These are phyloP conservation scores for Rhopalosiphum nymphaeae DNA, from an alignment of 2,888 invertebrate species.

Conservation along the genomic window DNA sequence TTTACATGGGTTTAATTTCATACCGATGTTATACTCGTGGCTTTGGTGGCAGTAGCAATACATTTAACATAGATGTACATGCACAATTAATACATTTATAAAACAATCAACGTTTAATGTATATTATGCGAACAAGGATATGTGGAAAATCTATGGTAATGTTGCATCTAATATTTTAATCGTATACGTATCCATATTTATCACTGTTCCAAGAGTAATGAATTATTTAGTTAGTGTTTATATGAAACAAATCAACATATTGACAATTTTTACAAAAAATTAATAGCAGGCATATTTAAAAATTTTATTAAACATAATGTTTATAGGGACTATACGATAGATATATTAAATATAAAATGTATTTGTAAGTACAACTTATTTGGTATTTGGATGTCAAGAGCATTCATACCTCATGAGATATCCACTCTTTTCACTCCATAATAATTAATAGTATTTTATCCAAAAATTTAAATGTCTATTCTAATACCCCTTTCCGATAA, in stretches of 20 bases:
- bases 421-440: too few relatives aligned
- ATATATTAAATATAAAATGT: not conserved
- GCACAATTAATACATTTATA: not conserved
- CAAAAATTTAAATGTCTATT: too few relatives aligned
- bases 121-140: not conserved
- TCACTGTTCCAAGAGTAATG: not conserved
- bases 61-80: not conserved
- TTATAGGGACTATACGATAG: not conserved
- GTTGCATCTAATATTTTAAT: not conserved
- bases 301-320: not conserved
- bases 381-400: not conserved
- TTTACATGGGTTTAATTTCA: not conserved
- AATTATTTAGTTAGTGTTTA: not conserved
- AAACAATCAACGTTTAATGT: not conserved
- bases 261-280: not conserved
- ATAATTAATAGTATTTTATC: too few relatives aligned
- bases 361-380: not conserved
- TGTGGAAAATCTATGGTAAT: not conserved
- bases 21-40: not conserved
- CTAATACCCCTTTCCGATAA: too few relatives aligned
- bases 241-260: not conserved
- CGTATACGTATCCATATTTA: not conserved
- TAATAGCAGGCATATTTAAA: not conserved
- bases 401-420: not conserved
- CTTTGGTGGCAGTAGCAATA: not conserved